Evolutionary conservation across 2,888 invertebrate genomes (phyloP), one percentile per base, ranked within the genome.

Genomic region (Eudemis profundana): DNA sequence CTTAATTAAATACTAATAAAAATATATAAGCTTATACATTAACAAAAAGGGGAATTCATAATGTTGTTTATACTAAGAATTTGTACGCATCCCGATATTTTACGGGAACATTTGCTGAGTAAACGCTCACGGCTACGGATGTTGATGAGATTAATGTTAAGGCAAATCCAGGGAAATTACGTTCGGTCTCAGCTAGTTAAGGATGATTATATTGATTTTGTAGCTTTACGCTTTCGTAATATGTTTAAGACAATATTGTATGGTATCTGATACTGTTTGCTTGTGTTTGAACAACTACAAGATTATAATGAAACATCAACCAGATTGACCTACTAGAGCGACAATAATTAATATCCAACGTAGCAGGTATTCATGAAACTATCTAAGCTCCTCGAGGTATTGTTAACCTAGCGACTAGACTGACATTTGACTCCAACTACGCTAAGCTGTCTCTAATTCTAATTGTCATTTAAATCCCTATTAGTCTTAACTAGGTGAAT

Each of bases 1-100:
- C 83, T 85, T 89, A 86, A 90, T 91, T 89, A 88, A 89, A 87
- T 85, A 81, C 80, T 80, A 85, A 85, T 88, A 89, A 89, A 86
- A 53, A 50, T 51, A 46, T 70, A 57, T 64, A 66, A 19, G 54
- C 46, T 46, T 56, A 69, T 75, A 70, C 73, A 69, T 71, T 71
- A 69, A 61, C 66, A 70, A 76, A 74, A 78, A 77, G 79, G 83
- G 83, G 81, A 78, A 76, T 74, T 64, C 64, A 64, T 77, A 76
- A 77, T 77, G 69, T 71, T 71, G 67, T 64, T 69, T 69, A 70
- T 68, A 47, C 57, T 49, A 38, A 54, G 46, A 75, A 73, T 74
- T 75, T 72, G 68, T 61, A 54, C 63, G 68, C 68, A 70, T 73
- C 71, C 68, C 69, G 70, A 68, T 73, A 70, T 69, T 71, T 68